Evolutionary conservation across 2,113 vertebrate species (phyloP).

Genomic region (Psittacula cyanocephala): DNA sequence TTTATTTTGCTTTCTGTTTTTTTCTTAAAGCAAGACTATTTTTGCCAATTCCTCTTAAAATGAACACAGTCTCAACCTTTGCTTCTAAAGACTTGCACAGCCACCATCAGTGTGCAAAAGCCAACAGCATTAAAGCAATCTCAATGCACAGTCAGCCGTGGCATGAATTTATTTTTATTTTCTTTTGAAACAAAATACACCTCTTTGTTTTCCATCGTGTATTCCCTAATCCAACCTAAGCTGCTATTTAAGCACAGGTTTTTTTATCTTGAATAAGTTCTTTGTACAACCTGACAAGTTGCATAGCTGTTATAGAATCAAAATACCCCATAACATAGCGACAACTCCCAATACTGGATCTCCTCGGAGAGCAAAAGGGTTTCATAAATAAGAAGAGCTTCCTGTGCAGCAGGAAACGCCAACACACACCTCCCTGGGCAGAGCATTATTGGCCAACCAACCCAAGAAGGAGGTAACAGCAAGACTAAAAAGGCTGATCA

Average conservation of each 20-base stretch:
- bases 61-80: neutral
- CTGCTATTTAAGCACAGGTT: neutral
- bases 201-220: constrained; percentile 20
- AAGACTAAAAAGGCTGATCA: neutral
- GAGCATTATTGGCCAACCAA: neutral
- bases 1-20: neutral
- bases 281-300: constrained; percentile 36
- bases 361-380: constrained; percentile 3
- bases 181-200: neutral
- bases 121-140: neutral
- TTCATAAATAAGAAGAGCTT: constrained; percentile 32
- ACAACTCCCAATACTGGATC: neutral
- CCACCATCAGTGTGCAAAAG: neutral
- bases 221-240: neutral
- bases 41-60: neutral
- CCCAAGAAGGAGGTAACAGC: neutral
- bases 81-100: neutral
- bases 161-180: constrained; percentile 35
- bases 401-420: constrained; percentile 52
- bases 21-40: neutral
- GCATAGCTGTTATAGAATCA: neutral
- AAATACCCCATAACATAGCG: neutral
- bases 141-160: neutral
- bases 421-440: neutral
- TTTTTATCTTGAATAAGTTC: constrained; percentile 48